Evolutionary conservation across 37 sponge, comb jelly and placozoan genomes (phyloP).

Genomic region (Axinella damicornis): DNA sequence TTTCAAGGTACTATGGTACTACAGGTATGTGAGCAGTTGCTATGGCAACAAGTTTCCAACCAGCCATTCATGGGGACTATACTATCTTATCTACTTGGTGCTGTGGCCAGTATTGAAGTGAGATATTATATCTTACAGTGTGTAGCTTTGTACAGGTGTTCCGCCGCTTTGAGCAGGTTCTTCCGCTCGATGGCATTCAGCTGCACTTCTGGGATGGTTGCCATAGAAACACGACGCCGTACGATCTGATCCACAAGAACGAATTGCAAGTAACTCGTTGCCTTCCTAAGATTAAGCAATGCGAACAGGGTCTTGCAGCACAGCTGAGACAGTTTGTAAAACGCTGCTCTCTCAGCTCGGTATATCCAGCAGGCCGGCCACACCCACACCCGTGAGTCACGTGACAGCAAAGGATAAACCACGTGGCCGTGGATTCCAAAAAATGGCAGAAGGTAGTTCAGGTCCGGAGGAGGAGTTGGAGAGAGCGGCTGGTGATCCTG

Average conservation of each 20-base stretch:
- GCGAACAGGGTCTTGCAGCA: too few species aligned
- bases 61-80: background rate
- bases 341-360: too few species aligned
- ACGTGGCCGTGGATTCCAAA: too few species aligned
- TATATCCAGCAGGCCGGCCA: too few species aligned
- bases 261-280: too few species aligned
- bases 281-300: too few species aligned
- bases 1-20: too few species aligned
- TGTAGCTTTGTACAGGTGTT: constrained; percentile 63
- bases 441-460: constrained; percentile 1
- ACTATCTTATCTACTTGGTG: background rate
- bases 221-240: background rate
- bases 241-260: too few species aligned
- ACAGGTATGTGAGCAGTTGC: background rate
- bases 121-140: constrained; percentile 49
- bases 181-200: constrained; percentile 90
- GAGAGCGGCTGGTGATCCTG: background rate
- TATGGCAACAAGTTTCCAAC: background rate
- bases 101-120: background rate
- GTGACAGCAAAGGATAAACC: too few species aligned
- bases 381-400: too few species aligned
- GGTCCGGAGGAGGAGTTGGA: constrained; percentile 7
- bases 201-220: constrained; percentile 21
- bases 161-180: constrained; percentile 72
- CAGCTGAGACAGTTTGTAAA: too few species aligned